Evolutionary conservation across 2,797 vertebrate species (phyloP).

Genomic region (Urophycis tenuis): DNA sequence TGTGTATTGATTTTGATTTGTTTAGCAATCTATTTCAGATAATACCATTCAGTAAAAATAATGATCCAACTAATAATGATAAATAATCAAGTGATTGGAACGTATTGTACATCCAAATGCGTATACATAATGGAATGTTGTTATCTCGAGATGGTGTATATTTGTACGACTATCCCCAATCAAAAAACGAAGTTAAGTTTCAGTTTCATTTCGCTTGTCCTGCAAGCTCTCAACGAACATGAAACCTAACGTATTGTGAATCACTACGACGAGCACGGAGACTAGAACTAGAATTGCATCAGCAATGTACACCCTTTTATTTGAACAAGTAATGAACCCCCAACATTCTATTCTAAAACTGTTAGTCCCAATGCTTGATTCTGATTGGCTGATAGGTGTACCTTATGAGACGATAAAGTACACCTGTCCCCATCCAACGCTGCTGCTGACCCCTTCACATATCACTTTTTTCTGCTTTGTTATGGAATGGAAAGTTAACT

Average conservation of each 20-base stretch:
- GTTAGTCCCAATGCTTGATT: no score
- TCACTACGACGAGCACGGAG: no score
- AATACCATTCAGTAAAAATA: background rate
- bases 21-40: background rate
- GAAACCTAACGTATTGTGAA: background rate
- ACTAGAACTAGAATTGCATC: no score
- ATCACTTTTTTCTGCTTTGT: no score
- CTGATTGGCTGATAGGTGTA: no score
- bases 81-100: background rate
- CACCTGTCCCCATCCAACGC: no score
- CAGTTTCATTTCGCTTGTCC: constrained; percentile 46
- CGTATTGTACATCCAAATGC: background rate
- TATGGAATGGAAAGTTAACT: no score
- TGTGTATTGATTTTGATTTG: background rate
- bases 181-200: accelerated
- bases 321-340: no score
- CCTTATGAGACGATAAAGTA: no score
- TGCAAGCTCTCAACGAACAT: background rate
- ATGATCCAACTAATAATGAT: background rate
- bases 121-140: background rate
- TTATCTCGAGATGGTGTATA: accelerated
- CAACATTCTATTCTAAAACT: no score
- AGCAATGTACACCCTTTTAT: no score
- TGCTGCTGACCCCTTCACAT: no score
- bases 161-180: constrained; percentile 22